Evolutionary conservation across 2,888 invertebrate species (phyloP).

Genomic region (Eristalis intricaria): DNA sequence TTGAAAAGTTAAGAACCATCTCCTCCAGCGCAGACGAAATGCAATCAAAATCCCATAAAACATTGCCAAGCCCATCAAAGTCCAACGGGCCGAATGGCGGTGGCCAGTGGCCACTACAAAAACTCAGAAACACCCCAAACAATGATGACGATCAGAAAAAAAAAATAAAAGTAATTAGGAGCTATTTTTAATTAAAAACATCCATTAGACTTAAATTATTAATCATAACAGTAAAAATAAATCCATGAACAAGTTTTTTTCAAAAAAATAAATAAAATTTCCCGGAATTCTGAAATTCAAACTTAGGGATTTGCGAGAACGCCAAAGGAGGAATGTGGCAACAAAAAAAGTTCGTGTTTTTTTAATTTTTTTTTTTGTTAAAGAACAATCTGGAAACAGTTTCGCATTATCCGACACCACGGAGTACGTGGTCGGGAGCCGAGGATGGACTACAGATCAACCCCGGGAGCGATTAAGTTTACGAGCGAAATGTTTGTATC

Average conservation of each 20-base stretch:
- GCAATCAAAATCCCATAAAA: background rate
- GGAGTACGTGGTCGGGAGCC: background rate
- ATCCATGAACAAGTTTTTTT: background rate
- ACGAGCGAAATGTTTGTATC: conserved; percentile 7
- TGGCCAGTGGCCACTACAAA: background rate
- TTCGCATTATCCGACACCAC: conserved; percentile 4
- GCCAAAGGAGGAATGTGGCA: background rate
- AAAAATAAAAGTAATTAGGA: conserved; percentile 43
- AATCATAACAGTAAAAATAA: conserved; percentile 35
- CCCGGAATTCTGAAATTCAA: background rate
- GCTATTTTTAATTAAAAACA: conserved; percentile 58
- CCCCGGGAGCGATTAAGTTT: conserved; percentile 45
- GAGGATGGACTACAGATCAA: conserved; percentile 1
- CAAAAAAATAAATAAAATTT: background rate
- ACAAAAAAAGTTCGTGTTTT: background rate
- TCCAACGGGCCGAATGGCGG: background rate
- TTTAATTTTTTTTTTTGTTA: background rate
- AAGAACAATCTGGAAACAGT: conserved; percentile 2
- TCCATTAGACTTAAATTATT: conserved; percentile 47
- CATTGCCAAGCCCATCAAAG: conserved; percentile 9
- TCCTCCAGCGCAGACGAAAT: background rate
- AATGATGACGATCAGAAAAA: background rate
- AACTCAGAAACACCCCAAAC: background rate
- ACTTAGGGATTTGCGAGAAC: background rate
- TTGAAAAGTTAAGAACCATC: background rate